Conservation (phyloP, 1,140 invertebrate genomes). For the Pachypeltis micranthus region DNA sequence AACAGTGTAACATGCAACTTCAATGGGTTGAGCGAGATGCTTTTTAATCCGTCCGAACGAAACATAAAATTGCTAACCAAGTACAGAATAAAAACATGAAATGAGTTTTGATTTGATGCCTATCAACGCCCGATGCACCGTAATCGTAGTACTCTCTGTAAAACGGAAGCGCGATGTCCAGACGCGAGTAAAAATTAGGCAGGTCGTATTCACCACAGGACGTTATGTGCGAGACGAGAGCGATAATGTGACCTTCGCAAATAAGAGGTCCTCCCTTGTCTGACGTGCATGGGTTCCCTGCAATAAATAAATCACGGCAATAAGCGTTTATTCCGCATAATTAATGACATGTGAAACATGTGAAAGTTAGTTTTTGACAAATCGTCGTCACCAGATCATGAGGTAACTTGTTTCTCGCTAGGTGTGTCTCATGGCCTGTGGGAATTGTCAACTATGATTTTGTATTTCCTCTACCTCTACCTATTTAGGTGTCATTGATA, state of each 20-base stretch:
- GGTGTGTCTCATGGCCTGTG: no score
- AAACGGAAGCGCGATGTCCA: not conserved
- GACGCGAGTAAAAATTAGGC: not conserved
- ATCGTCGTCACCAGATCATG: not conserved
- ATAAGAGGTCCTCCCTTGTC: not conserved
- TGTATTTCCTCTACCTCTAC: not conserved
- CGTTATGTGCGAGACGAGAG: not conserved
- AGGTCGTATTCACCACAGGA: not conserved
- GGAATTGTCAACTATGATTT: not conserved
- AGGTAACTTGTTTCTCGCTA: not conserved
- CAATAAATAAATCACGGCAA: not conserved
- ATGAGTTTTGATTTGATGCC: no score
- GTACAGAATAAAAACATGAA: no score
- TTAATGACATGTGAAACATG: not conserved
- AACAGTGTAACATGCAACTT: no score
- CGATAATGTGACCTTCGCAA: not conserved
- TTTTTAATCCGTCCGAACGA: no score
- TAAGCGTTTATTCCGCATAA: not conserved
- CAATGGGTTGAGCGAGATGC: no score
- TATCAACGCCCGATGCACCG: no score
- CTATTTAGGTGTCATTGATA: no score
- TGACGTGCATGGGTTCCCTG: not conserved
- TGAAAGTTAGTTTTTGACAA: not conserved
- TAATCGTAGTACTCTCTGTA: no score
- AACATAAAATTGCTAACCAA: no score